Evolutionary conservation across 2,797 vertebrate species (phyloP).

Genomic region (Artibeus lituratus): DNA sequence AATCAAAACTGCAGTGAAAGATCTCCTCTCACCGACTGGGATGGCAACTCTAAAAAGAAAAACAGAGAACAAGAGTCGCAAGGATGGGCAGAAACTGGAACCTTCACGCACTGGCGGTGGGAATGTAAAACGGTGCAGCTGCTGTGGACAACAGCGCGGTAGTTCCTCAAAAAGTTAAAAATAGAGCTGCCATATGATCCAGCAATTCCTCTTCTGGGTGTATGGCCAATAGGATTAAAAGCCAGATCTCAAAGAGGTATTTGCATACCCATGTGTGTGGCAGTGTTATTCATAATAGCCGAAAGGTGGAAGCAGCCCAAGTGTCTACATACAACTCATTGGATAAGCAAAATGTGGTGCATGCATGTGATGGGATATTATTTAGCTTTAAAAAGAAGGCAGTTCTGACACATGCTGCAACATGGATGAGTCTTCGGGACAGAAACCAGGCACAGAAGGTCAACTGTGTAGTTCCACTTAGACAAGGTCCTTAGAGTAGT

Average conservation of each 20-base stretch:
- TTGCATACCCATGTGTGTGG: not conserved
- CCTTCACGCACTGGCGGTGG: not conserved
- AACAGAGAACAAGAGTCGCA: not conserved
- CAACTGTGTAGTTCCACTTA: not conserved
- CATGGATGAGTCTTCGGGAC: not conserved
- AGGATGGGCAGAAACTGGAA: not conserved
- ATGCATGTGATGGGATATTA: not conserved
- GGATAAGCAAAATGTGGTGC: not conserved
- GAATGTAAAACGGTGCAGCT: not conserved
- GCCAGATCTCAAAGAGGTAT: not conserved
- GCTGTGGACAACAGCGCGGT: not conserved
- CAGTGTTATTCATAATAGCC: not conserved
- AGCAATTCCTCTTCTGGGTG: not conserved
- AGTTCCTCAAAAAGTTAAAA: not conserved
- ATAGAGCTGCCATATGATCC: not conserved
- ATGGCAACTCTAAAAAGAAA: not conserved
- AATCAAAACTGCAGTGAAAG: not conserved
- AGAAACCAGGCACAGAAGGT: not conserved
- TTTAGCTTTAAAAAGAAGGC: not conserved
- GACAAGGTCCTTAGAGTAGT: accelerated
- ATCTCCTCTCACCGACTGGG: not conserved
- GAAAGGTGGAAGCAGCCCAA: not conserved
- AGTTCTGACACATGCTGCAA: accelerated
- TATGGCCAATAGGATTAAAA: not conserved
- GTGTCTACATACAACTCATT: not conserved